phyloP scores from a whole-genome alignment of 2,888 invertebrate species.

The Mystacides longicornis region DNA sequence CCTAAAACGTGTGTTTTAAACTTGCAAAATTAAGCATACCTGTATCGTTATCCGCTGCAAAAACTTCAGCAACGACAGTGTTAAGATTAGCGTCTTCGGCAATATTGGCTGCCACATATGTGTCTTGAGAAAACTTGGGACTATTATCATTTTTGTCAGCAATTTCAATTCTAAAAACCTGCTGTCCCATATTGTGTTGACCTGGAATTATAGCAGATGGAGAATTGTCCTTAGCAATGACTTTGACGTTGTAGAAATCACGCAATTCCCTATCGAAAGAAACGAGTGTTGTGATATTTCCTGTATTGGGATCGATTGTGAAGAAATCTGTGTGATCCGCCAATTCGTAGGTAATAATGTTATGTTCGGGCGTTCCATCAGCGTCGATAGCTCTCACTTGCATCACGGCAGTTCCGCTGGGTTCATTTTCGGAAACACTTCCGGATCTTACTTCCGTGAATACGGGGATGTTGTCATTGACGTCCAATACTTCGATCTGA shows the following conservation, averaged over 20 bases:
- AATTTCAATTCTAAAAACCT: conserved; percentile 83
- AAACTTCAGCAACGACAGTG: conserved; percentile 78
- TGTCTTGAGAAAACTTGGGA: conserved; percentile 74
- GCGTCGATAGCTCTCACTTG: conserved; percentile 79
- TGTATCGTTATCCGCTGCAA: conserved; percentile 81
- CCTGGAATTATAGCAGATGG: conserved; percentile 64
- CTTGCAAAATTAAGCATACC: conserved; percentile 35
- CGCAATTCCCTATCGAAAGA: conserved; percentile 81
- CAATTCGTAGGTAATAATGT: conserved; percentile 73
- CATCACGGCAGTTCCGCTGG: conserved; percentile 77
- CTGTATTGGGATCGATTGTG: conserved; percentile 74
- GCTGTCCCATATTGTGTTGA: conserved; percentile 68
- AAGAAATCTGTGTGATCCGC: conserved; percentile 67
- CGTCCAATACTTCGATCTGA: conserved; percentile 73
- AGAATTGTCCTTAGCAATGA: conserved; percentile 84
- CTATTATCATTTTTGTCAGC: conserved; percentile 95
- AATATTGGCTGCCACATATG: conserved; percentile 67
- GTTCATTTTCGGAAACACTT: conserved; percentile 79
- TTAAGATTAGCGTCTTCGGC: conserved; percentile 80
- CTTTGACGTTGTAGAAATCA: conserved; percentile 81
- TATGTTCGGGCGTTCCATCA: conserved; percentile 77
- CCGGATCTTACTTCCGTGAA: conserved; percentile 78
- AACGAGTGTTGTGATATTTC: conserved; percentile 75
- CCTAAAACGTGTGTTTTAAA: not conserved
- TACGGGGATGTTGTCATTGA: conserved; percentile 84